Conservation (phyloP, 2,113 vertebrate genomes). For the human (Homo sapiens) region DNA sequence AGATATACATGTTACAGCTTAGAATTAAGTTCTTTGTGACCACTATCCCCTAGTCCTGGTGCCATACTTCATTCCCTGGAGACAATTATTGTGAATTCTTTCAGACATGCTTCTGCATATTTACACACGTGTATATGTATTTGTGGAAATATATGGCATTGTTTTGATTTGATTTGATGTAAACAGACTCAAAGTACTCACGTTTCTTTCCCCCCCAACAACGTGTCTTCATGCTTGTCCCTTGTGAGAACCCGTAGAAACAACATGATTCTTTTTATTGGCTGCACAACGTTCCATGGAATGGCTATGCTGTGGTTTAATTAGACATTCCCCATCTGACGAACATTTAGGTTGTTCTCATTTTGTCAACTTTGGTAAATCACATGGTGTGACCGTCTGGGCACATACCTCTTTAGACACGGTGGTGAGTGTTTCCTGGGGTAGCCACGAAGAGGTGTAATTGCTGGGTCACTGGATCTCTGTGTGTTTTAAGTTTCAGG, state of each 20-base stretch:
- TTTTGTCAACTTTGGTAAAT: background rate
- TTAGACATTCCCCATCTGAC: background rate
- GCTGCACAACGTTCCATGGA: fast-evolving
- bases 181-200: background rate
- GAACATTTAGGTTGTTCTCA: background rate
- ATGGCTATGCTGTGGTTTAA: background rate
- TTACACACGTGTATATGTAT: background rate
- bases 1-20: background rate
- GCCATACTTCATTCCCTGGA: background rate
- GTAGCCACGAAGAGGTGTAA: background rate
- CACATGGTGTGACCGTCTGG: background rate
- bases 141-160: background rate
- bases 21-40: background rate
- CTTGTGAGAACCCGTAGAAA: background rate
- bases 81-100: background rate
- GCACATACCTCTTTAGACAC: background rate
- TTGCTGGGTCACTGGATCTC: background rate
- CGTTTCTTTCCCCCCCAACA: background rate
- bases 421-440: background rate
- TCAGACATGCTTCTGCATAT: background rate
- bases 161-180: background rate
- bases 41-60: fast-evolving
- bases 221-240: fast-evolving
- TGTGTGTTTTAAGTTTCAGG: background rate
- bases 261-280: too few species aligned